A percentile compares a stretch with the other conserved stretches of the same genome.
Evolutionary conservation across 2,113 vertebrate species (phyloP).

Genomic region (Misgurnus anguillicaudatus): DNA sequence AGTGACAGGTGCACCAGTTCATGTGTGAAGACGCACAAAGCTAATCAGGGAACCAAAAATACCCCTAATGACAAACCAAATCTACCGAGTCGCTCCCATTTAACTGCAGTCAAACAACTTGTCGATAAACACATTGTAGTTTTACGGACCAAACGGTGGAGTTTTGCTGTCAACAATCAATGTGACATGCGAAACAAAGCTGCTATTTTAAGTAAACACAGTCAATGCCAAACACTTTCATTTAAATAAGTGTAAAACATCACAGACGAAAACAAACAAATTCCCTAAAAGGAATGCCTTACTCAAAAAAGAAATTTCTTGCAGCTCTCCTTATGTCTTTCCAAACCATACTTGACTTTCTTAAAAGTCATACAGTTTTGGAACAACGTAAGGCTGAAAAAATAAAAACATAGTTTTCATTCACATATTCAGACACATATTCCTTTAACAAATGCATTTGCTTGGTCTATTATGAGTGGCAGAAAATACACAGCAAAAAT

Average conservation of each 20-base stretch:
- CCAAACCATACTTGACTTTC: too few species aligned
- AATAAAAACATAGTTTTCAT: too few species aligned
- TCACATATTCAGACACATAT: too few species aligned
- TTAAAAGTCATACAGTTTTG: too few species aligned
- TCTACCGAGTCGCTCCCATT: background rate
- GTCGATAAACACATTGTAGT: background rate
- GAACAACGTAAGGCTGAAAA: too few species aligned
- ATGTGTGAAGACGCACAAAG: slow-evolving; percentile 35
- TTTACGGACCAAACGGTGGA: background rate
- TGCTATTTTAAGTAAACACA: slow-evolving; percentile 24
- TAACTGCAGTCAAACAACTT: background rate
- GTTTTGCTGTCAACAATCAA: background rate
- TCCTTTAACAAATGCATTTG: too few species aligned
- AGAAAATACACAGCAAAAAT: too few species aligned
- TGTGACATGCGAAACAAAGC: background rate
- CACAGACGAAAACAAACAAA: background rate
- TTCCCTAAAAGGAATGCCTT: background rate
- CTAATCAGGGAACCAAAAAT: slow-evolving; percentile 48
- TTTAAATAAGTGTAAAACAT: slow-evolving; percentile 8
- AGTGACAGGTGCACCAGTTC: slow-evolving; percentile 36
- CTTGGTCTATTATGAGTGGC: too few species aligned
- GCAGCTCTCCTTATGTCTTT: too few species aligned
- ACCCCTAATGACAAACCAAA: slow-evolving; percentile 42
- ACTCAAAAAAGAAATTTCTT: too few species aligned
- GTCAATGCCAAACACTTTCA: background rate